Evolutionary conservation across 1,140 invertebrate genomes (phyloP), one percentile per base, ranked within the genome.

Genomic region (Probaryconus sp.): DNA sequence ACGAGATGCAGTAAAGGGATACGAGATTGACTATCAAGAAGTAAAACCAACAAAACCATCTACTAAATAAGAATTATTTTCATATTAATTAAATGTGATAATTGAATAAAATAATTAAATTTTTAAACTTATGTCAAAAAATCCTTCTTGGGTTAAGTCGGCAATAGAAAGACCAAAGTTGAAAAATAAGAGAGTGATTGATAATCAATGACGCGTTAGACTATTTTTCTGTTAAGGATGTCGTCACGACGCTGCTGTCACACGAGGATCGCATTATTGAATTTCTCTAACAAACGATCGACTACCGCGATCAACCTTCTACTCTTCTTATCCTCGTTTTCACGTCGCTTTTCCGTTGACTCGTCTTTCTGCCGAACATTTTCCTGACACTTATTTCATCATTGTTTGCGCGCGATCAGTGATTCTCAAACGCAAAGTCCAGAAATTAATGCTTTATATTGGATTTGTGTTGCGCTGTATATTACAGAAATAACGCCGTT

Each of bases 61-160:
- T n/a, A n/a, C n/a, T n/a, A n/a, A n/a, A n/a, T n/a, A n/a, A n/a
- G n/a, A n/a, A n/a, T n/a, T n/a, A n/a, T n/a, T n/a, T n/a, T n/a
- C n/a, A n/a, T n/a, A n/a, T n/a, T n/a, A n/a, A n/a, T n/a, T n/a
- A n/a, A n/a, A n/a, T n/a, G 20, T 4, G 24, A 55, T 55, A 56
- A 11, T 48, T 26, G 20, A 20, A 3, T n/a, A n/a, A n/a, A n/a
- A n/a, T n/a, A 93, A 95, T 17, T 3, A 38, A 83, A 92, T 38
- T 38, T 38, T 14, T n/a, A n/a, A n/a, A n/a, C n/a, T n/a, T n/a
- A n/a, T n/a, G n/a, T n/a, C n/a, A 40, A 50, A 28, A 40, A 48
- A 51, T 31, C 33, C 18, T 51, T 50, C 13, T 5, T 9, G 9
- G 31, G 50, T 60, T 55, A 53, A 64, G 14, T 55, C 48, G 48